phyloP scores from a whole-genome alignment of 2,797 vertebrate species.

The Euphonia xanthogaster region DNA sequence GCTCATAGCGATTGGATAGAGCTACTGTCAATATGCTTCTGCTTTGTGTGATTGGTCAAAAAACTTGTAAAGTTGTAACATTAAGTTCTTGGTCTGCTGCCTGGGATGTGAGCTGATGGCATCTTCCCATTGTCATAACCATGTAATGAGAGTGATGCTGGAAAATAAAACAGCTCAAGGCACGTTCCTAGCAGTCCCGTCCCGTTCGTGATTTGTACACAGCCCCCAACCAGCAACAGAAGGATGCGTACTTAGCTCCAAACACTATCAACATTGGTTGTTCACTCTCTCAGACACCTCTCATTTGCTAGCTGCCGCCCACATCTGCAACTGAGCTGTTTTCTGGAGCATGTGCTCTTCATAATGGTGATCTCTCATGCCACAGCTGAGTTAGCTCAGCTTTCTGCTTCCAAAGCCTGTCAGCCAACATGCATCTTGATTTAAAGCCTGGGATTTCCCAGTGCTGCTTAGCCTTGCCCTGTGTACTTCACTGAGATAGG shows the following conservation, averaged over 20 bases:
- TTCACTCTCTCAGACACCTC: background rate
- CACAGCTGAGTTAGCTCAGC: background rate
- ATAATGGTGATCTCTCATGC: background rate
- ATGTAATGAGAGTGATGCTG: too few relatives aligned
- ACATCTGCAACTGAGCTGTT: background rate
- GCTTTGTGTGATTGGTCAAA: too few relatives aligned
- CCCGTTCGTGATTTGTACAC: too few relatives aligned
- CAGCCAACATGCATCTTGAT: background rate
- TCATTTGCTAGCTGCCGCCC: background rate
- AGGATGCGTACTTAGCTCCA: background rate
- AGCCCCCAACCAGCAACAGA: background rate
- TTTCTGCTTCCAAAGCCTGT: background rate
- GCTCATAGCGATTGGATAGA: too few relatives aligned
- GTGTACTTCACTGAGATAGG: background rate
- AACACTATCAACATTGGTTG: background rate
- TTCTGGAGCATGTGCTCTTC: background rate
- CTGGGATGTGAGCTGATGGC: too few relatives aligned
- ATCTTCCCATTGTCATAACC: too few relatives aligned
- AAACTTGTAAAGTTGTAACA: too few relatives aligned
- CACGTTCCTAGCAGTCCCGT: too few relatives aligned
- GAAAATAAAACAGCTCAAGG: too few relatives aligned
- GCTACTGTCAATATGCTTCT: too few relatives aligned
- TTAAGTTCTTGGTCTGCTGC: too few relatives aligned
- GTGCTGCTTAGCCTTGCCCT: background rate
- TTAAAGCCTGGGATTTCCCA: background rate